Evolutionary conservation across 2,113 vertebrate genomes (phyloP), one percentile per base, ranked within the genome.

Genomic region (Chionis minor): DNA sequence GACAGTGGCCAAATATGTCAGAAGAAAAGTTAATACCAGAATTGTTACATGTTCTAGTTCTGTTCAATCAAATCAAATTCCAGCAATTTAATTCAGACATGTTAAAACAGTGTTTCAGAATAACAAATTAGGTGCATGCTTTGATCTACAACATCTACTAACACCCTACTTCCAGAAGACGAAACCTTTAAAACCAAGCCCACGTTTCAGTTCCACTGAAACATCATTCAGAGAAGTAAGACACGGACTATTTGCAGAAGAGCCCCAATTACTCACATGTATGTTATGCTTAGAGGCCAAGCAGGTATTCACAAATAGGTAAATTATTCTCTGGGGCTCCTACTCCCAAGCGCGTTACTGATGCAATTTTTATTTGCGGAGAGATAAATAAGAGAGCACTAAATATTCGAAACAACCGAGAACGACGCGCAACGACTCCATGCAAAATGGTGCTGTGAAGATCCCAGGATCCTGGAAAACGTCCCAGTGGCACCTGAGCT

Each of bases 261-360:
- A 87, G 30, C 10, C 30, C 27, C 19, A 69, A 80, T 94, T 94
- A 94, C 69, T 97, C 89, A 95, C 44, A 45, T 1, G 14, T 67
- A 81, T 72, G 62, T 40, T 87, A 96, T 17, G 52, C 81, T 92
- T 17, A 65, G 49, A 89, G 11, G 19, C 56, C 61, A 87, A 33
- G 12, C 38, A 79, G 30, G 70, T 93, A 89, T 59, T 79, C 89
- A 55, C 81, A 84, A 94, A 86, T 6, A 87, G 1, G 14, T 10
- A 94, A 94, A 96, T 91, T 85, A 87, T 24, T 78, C 87, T 95
- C 73, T 61, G 44, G 33, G 52, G 81, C 16, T 87, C 19, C 33
- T 61, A 81, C 33, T 87, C 87, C 40, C 91, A 71, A 89, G 47
- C 2, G 7, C 14, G 63, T 56, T 30, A 74, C 14, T 70, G 75